Base-by-base conservation (phyloP, 2,113 vertebrate genomes). In the Ploceus nigricollis region DNA sequence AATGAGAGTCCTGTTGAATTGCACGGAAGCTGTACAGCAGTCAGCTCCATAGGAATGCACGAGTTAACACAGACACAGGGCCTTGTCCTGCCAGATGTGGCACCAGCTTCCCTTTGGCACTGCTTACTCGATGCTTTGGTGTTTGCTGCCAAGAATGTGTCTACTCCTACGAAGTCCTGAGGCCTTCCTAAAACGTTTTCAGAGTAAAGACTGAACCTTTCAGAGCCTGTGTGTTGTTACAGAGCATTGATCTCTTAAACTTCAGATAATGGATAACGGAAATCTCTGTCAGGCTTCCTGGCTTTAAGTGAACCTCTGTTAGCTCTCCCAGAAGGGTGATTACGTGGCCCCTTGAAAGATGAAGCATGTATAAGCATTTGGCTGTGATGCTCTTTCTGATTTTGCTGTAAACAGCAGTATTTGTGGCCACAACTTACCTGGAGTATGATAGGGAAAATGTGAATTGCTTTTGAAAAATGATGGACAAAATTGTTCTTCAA, bases 111-210 rank as follows among this genome's bases (percentile, higher is more conserved):
- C 47, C 63, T 88, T 87, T 93, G 93, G 84, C 84, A 64, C 25
- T 3, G 9, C 82, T 85, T 50, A 22, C 37, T 47, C 3, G 1
- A 79, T 88, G 87, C 88, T 93, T 86, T 76, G 82, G 51, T 70
- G 31, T 84, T 89, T 85, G 66, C 78, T 96, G 95, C 95, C 93
- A 93, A 93, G 45, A 91, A 82, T 71, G 47, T 76, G 75, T 88
- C 95, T 54, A 14, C 79, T 89, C n/a, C 56, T 80, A 14, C 4
- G 2, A 69, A 64, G 84, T 82, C 84, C 84, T 58, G 61, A 82
- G 53, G 66, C 57, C 33, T 82, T 91, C 82, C 82, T 90, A 42
- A 91, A 88, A 58, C 1, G 1, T 37, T 40, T 82, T 54, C 54
- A 61, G 66, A 42, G 90, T 25, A 71, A 86, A 88, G 79, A 70